Base-by-base conservation (phyloP, 2,113 vertebrate genomes). In the Rhagologus leucostigma region DNA sequence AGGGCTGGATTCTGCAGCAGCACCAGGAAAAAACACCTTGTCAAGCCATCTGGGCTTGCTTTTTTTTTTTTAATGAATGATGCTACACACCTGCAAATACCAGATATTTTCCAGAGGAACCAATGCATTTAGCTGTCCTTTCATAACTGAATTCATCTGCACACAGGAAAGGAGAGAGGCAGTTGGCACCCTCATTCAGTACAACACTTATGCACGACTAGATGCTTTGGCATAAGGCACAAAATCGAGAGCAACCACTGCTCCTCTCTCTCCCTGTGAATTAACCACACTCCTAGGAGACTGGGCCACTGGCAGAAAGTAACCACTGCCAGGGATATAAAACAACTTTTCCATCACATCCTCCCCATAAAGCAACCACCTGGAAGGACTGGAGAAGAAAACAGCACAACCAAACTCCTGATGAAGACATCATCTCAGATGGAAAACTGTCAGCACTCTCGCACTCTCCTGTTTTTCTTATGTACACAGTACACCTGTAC, bases 401-500 rank as follows among this genome's bases (percentile, higher is more conserved):
- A 65, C 3, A 63, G 41, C 46, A 35, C 30, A 67, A 16, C 27
- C 39, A 82, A 78, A 37, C 9, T 76, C 30, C 60, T 68, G 55
- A 79, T 10, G 17, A 91, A 94, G 57, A 20, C 2, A 7, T 74
- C 12, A 71, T 32, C 67, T 88, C 75, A 69, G 39, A 80, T 4
- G 16, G 67, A 49, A 73, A 83, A 65, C 37, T 24, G 20, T 20
- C 62, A 80, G 49, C 2, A 1, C 9, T 20, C 47, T 22, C 71
- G 21, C 17, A 21, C 64, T 55, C 24, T 63, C 16, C 27, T 52
- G 20, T 16, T 29, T 56, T 76, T 82, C 49, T 65, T 33, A 41
- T 0, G 1, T n/a, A n/a, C 23, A 35, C 0, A 0, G 30, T 37
- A 85, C 22, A 41, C 14, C n/a, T 62, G 47, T 33, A 67, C 17